phyloP scores from a whole-genome alignment of 64 coral and sea anemone genomes.

The Stylophora pistillata region DNA sequence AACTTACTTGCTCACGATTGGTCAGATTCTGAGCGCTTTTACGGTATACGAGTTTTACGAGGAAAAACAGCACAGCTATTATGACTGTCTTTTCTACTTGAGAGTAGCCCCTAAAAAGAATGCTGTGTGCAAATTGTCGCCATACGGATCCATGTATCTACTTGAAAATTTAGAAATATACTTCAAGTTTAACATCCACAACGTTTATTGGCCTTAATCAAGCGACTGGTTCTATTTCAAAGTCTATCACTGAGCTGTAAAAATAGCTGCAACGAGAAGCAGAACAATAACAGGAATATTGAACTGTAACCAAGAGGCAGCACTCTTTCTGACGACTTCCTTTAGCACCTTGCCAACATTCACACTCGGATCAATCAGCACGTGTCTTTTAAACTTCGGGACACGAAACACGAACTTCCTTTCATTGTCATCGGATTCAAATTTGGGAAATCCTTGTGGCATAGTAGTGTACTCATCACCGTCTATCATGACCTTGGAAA shows the following conservation, averaged over 20 bases:
- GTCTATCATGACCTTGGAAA: constrained; percentile 1
- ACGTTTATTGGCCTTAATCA: too few relatives aligned
- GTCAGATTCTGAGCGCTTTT: too few relatives aligned
- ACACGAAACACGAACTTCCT: constrained; percentile 31
- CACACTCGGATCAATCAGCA: constrained; percentile 22
- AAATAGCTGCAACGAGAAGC: constrained; percentile 4
- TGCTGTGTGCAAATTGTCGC: too few relatives aligned
- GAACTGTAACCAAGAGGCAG: constrained; percentile 5
- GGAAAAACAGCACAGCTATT: too few relatives aligned
- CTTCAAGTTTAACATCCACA: too few relatives aligned
- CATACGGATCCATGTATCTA: too few relatives aligned
- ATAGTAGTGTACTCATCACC: constrained; percentile 1
- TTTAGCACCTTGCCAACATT: background rate
- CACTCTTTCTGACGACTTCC: background rate
- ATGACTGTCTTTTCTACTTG: too few relatives aligned
- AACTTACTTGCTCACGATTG: too few relatives aligned
- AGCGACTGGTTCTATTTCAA: too few relatives aligned
- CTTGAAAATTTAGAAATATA: too few relatives aligned
- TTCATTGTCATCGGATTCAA: background rate
- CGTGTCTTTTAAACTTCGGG: constrained; percentile 12
- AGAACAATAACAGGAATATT: constrained; percentile 6
- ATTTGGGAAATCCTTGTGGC: constrained; percentile 11
- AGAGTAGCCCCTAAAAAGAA: too few relatives aligned
- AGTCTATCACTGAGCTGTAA: background rate
- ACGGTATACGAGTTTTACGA: too few relatives aligned